A percentile compares a stretch with the other conserved stretches of the same genome.
Conservation (phyloP, 2,888 invertebrate genomes). For the Heliconius aoede region DNA sequence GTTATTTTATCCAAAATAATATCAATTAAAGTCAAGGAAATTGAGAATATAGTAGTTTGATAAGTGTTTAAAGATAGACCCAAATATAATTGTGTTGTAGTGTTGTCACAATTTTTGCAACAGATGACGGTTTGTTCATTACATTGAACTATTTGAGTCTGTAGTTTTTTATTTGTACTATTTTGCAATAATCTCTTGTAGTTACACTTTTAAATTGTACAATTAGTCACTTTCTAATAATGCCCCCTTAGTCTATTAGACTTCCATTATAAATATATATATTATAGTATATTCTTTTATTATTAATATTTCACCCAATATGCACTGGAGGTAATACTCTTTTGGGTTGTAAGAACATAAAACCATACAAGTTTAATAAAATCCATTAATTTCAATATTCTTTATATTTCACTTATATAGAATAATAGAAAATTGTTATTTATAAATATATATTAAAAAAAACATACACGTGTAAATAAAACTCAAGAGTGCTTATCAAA, state of each 20-base stretch:
- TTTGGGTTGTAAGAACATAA: not conserved
- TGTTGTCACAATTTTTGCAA: not conserved
- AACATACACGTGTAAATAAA: conserved; percentile 1
- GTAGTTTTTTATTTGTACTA: not conserved
- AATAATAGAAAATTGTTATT: not conserved
- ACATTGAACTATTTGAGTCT: not conserved
- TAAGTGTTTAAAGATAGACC: not conserved
- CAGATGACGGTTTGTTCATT: not conserved
- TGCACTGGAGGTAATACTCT: not conserved
- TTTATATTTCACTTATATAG: conserved; percentile 3
- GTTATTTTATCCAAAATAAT: not conserved
- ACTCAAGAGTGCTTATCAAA: conserved; percentile 44
- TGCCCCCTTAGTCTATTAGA: not conserved
- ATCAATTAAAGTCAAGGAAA: not conserved
- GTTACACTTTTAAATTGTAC: not conserved
- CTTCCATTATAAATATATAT: too few relatives aligned
- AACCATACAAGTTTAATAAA: not conserved
- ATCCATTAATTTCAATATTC: not conserved
- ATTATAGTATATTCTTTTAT: too few relatives aligned
- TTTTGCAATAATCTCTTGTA: not conserved
- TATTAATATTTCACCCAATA: too few relatives aligned
- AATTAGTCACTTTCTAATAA: not conserved
- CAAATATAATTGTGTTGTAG: not conserved
- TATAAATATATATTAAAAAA: too few relatives aligned
- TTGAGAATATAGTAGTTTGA: not conserved